Base-by-base conservation (phyloP, 2,797 vertebrate genomes). In the Danio aesculapii region DNA sequence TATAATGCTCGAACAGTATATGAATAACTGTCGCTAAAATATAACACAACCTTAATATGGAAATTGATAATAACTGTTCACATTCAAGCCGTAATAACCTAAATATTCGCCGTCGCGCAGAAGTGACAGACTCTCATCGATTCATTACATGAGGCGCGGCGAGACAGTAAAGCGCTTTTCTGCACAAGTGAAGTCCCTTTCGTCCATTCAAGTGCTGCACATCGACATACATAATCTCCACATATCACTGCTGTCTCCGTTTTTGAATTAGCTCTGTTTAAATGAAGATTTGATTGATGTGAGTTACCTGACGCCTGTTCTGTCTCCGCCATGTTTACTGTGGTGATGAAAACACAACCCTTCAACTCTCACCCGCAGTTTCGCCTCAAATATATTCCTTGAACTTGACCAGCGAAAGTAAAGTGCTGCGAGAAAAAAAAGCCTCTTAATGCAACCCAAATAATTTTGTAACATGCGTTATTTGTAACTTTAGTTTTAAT, bases 271-370 rank as follows among this genome's bases (percentile, higher is more conserved):
- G 10, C 6, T 10, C 30, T 19, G 6, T 39, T n/a, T 39, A 8
- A 21, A 59, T 68, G 3, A 17, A 72, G 14, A 21, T 17, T 50
- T 52, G 14, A 52, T 52, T 81, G 52, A 21, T 44, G 7, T 47
- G 2, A 61, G 62, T 81, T 86, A 90, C 89, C 93, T 93, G 92
- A 69, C 83, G 89, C 90, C 77, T 90, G 88, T 17, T 89, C 90
- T 21, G 88, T 85, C 86, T 95, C 93, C 92, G 94, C 94, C 94
- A 95, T 95, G 84, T 90, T 87, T 86, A 62, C 57, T 21, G 61
- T 70, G 66, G 53, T 69, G 12, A 55, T 67, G 61, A 80, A 70
- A 80, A 83, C 71, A 81, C 76, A 11, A 78, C 69, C 84, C 81
- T 85, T 87, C 72, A 84, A 84, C 82, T 87, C 74, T 83, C 69